Base-by-base conservation (phyloP, 2,888 invertebrate genomes). In the Torymus tubicola region DNA sequence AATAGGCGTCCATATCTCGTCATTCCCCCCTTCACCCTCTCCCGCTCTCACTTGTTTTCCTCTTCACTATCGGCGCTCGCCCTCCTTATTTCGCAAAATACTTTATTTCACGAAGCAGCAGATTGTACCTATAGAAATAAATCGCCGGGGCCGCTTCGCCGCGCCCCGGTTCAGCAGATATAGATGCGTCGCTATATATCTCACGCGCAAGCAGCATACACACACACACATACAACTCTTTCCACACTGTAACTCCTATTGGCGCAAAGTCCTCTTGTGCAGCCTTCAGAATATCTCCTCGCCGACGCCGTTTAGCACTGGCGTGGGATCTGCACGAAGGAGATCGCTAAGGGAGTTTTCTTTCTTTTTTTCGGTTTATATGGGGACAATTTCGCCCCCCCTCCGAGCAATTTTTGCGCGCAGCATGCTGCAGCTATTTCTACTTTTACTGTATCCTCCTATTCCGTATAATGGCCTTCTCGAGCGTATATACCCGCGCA, bases 61-160 rank as follows among this genome's bases (percentile, higher is more conserved):
- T 81, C 86, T 24, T 24, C 24, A 24, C 24, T 24, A 24, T 24
- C 24, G 24, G 24, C 24, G 24, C 24, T 24, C 24, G 24, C 24
- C 24, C 24, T 24, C 24, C 24, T 86, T 87, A 85, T 86, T 87
- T 87, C 86, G 52, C 84, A 84, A 87, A 87, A 88, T 86, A 87
- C 86, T 88, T 87, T 87, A 88, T 88, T 88, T 87, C 83, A 5
- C 42, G 10, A 21, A 63, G 85, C 85, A 86, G 87, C 89, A 89
- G 88, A 89, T 89, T 89, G 90, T 88, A 88, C 88, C 88, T 87
- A 88, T 88, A 87, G 88, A 88, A 88, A 89, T 89, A 89, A 90
- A 90, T 89, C 87, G 75, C 50, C 57, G 86, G 84, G 84, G 85
- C 85, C 85, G 24, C 52, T 86, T 87, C 86, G 3, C 24, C 24